phyloP scores from a whole-genome alignment of 2,113 vertebrate genomes.

The Lonchura striata region DNA sequence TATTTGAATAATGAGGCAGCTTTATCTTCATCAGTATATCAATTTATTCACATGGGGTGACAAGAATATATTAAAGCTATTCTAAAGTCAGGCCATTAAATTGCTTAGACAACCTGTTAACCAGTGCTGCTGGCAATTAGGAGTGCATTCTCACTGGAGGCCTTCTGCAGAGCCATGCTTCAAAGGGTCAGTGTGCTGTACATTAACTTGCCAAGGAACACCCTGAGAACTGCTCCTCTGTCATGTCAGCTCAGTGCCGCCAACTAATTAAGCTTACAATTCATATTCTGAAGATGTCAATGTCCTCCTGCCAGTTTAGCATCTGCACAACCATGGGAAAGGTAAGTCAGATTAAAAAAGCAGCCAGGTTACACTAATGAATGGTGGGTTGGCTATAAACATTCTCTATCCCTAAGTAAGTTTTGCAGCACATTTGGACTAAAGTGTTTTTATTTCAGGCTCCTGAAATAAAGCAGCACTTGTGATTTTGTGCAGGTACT shows the following conservation, averaged over 20 bases:
- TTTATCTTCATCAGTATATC: slow-evolving; percentile 48
- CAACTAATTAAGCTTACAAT: neutral
- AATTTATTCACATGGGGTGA: slow-evolving; percentile 36
- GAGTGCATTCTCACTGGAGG: neutral
- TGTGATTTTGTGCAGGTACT: neutral
- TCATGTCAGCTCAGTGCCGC: neutral
- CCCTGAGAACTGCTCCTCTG: neutral
- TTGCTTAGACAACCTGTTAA: slow-evolving; percentile 43
- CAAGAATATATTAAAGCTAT: slow-evolving; percentile 44
- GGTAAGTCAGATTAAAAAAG: neutral
- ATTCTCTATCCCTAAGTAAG: neutral
- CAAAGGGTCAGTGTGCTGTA: neutral
- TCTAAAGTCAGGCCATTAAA: slow-evolving; percentile 4
- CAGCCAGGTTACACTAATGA: neutral
- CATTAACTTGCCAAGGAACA: neutral
- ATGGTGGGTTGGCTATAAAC: neutral
- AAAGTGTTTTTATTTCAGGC: neutral
- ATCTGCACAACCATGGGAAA: neutral
- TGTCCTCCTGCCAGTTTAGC: neutral
- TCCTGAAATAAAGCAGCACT: neutral
- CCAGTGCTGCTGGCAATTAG: slow-evolving; percentile 3
- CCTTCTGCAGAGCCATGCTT: neutral
- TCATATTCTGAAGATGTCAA: neutral
- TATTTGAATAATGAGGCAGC: slow-evolving; percentile 35
- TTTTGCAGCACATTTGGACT: neutral